A percentile compares a stretch with the other conserved stretches of the same genome.
Conservation (phyloP, 2,797 vertebrate species). For the Darevskia nairensis region DNA sequence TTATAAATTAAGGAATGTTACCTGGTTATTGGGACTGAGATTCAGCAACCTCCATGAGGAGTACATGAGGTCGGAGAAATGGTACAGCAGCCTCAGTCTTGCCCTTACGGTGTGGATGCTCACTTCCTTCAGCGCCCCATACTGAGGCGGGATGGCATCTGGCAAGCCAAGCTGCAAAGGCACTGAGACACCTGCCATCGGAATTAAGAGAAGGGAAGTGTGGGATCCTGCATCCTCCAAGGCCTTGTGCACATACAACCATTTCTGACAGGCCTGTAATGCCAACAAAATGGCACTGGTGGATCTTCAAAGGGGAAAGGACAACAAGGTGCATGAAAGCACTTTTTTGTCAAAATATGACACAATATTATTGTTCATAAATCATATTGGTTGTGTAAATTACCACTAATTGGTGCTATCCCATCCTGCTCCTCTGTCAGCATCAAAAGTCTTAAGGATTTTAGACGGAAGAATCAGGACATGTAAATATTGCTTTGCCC, state of each 20-base stretch:
- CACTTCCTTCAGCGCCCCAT: slow-evolving; percentile 82
- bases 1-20: slow-evolving; percentile 32
- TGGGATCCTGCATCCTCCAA: background rate
- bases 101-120: slow-evolving; percentile 83
- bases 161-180: slow-evolving; percentile 86
- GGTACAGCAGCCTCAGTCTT: slow-evolving; percentile 84
- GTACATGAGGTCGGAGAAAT: slow-evolving; percentile 89
- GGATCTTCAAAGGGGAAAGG: background rate
- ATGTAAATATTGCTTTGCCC: background rate
- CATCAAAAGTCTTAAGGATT: accelerated
- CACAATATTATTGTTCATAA: too few relatives aligned
- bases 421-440: background rate
- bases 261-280: background rate
- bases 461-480: background rate
- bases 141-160: slow-evolving; percentile 84
- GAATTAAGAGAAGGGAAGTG: background rate
- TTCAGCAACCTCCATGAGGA: slow-evolving; percentile 87
- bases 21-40: slow-evolving; percentile 88
- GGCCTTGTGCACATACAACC: too few relatives aligned
- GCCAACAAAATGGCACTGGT: background rate
- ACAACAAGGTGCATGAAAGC: background rate
- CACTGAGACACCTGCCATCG: slow-evolving; percentile 80
- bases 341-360: background rate
- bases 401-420: too few relatives aligned
- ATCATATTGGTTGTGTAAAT: too few relatives aligned